Evolutionary conservation across 2,888 invertebrate species (phyloP).

Genomic region (Cantharis rufa): DNA sequence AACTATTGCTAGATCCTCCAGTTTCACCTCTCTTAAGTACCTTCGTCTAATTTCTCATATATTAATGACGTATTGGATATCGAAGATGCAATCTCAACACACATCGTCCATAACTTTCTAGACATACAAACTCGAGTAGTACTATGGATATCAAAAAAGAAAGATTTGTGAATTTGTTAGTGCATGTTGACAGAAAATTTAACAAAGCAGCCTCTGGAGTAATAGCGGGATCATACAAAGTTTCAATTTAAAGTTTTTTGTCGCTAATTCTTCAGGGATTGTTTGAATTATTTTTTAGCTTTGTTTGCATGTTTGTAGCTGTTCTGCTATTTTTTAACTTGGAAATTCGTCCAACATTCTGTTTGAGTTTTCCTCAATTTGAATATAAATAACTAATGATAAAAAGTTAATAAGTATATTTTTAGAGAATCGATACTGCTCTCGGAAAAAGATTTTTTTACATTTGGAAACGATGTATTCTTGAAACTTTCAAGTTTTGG

Average conservation of each 20-base stretch:
- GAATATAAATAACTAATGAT: not conserved
- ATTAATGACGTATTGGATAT: not conserved
- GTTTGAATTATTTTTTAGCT: not conserved
- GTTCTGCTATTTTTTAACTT: not conserved
- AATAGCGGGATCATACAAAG: conserved; percentile 10
- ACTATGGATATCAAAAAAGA: not conserved
- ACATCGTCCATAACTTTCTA: not conserved
- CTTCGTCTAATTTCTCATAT: not conserved
- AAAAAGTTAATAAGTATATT: not conserved
- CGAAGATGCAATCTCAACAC: not conserved
- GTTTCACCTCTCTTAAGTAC: conserved; percentile 3
- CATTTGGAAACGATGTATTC: not conserved
- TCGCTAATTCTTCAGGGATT: conserved; percentile 9
- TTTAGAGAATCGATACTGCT: not conserved
- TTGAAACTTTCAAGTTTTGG: not conserved
- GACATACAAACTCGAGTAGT: not conserved
- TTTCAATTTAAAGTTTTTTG: conserved; percentile 10
- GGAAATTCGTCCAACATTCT: not conserved
- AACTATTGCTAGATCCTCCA: not conserved
- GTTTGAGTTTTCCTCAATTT: not conserved
- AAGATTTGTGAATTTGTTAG: not conserved
- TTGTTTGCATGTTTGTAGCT: not conserved
- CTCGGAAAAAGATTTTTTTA: not conserved
- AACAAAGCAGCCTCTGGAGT: conserved; percentile 1
- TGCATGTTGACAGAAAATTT: conserved; percentile 10